These are phyloP conservation scores for Macrobrachium rosenbergii DNA, from an alignment of 1,140 invertebrate genomes.

Conservation along the genomic window DNA sequence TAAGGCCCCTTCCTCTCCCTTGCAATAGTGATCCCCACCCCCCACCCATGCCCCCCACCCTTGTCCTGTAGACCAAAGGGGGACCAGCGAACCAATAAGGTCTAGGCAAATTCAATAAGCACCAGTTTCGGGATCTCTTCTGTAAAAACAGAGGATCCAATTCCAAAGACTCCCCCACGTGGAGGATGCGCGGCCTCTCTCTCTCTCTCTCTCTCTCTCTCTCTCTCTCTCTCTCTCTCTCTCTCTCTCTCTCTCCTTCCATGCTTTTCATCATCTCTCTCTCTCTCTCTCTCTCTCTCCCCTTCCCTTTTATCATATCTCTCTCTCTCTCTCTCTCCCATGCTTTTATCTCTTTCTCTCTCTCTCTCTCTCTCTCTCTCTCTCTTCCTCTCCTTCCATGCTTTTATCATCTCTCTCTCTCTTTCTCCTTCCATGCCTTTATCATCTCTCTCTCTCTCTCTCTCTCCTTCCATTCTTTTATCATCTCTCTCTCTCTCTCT, in stretches of 20 bases:
- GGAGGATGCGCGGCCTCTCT: neutral
- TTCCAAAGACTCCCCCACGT: conserved; percentile 28
- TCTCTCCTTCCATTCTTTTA: neutral
- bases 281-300: neutral
- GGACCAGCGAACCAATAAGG: neutral
- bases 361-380: neutral
- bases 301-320: too few relatives aligned
- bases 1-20: too few relatives aligned
- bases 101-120: conserved; percentile 42
- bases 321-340: neutral
- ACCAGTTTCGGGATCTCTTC: conserved; percentile 14
- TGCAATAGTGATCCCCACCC: too few relatives aligned
- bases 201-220: conserved; percentile 2
- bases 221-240: neutral
- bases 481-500: conserved; percentile 16
- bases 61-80: neutral
- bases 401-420: too few relatives aligned
- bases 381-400: neutral
- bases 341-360: neutral
- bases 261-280: too few relatives aligned
- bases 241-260: neutral
- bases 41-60: too few relatives aligned
- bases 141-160: conserved; percentile 44
- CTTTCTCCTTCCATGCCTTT: too few relatives aligned
- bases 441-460: neutral